Evolutionary conservation across 2,113 vertebrate species (phyloP).

Genomic region (Onychostruthus taczanowskii): DNA sequence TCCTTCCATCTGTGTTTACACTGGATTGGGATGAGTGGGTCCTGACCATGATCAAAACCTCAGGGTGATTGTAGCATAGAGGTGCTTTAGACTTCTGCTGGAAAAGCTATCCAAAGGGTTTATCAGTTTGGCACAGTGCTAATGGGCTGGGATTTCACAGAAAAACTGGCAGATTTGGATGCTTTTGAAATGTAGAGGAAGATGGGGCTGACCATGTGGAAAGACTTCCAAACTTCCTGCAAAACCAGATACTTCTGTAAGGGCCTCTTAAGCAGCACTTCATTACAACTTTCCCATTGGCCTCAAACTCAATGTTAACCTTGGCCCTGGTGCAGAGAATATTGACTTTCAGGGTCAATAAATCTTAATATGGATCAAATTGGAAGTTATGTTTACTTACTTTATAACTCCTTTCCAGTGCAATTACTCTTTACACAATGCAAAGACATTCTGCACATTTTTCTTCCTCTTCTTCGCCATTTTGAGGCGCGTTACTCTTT

Average conservation of each 20-base stretch:
- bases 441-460: slow-evolving; percentile 32
- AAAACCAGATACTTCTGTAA: background rate
- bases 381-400: slow-evolving; percentile 54
- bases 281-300: slow-evolving; percentile 27
- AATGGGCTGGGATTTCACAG: background rate
- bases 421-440: slow-evolving; percentile 46
- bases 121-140: background rate
- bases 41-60: background rate
- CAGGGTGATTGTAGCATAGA: background rate
- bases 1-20: slow-evolving; percentile 13
- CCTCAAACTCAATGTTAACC: slow-evolving; percentile 46
- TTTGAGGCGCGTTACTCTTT: background rate
- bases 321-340: slow-evolving; percentile 27
- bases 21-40: background rate
- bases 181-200: background rate
- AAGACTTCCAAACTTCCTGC: background rate
- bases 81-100: background rate
- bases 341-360: slow-evolving; percentile 61
- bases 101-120: background rate
- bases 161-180: background rate
- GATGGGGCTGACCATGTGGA: background rate
- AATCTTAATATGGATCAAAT: slow-evolving; percentile 58
- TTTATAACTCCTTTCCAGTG: slow-evolving; percentile 29
- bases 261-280: slow-evolving; percentile 4
- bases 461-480: background rate